Base-by-base conservation (phyloP, 1,140 invertebrate genomes). In the Coenobita brevimanus region DNA sequence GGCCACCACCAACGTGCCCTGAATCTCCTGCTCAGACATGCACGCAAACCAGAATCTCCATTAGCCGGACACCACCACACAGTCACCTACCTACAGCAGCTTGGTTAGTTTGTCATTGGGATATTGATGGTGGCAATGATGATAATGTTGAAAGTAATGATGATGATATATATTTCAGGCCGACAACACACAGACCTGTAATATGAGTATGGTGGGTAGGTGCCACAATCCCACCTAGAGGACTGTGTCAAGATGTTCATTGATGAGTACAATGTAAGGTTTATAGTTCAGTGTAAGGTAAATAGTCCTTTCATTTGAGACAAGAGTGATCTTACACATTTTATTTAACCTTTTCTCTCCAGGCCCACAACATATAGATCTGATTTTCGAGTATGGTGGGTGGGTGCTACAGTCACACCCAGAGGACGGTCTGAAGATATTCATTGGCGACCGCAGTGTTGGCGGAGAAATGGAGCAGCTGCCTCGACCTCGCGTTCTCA, bases 351-450 rank as follows among this genome's bases (percentile, higher is more conserved):
- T n/a, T n/a, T n/a, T n/a, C n/a, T n/a, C n/a, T n/a, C n/a, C n/a
- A n/a, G n/a, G n/a, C n/a, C n/a, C 93, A 21, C 96, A 98, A 89
- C 94, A 99, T 92, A 94, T 99, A 89, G 95, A 97, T 90, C 92
- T 99, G 50, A 98, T 99, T 91, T 96, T 99, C 90, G 96, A 99
- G 92, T 99, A 98, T 94, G 95, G 97, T n/a, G 95, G 96, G 86
- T 98, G 97, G 97, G 96, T 99, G 64, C 92, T 99, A 27, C 95
- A 95, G 89, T 94, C 96, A 91, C 94, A 97, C 92, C 97, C 97
- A 1, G 96, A 97, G 90, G 97, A 98, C 93, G 98, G 98, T 15
- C 92, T 99, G 0, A 96, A 96, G 92, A 99, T 99, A 92, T 99
- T 99, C 92, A 98, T 96, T 79, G 98, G 99, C 93, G 97, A 99